Evolutionary conservation across 2,888 invertebrate genomes (phyloP), one percentile per base, ranked within the genome.

Genomic region (Drosophila conformis): DNA sequence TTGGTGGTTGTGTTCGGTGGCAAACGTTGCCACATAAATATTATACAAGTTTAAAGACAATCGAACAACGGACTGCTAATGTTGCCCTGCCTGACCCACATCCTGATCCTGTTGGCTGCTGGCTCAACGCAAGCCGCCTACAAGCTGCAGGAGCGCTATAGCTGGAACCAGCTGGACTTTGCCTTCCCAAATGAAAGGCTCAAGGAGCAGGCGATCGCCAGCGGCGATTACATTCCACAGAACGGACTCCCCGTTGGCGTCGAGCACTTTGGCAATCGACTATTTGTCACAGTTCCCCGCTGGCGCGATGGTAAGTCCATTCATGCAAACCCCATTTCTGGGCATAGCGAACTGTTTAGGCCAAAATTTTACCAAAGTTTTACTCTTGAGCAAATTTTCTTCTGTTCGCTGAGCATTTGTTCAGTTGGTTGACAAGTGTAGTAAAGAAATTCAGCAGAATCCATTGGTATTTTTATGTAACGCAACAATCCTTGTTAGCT

Each of bases 181-280:
- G 95, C 95, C 46, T 97, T 95, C 92, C 96, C 96, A 1, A 95
- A 95, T 76, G 93, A 94, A 27, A 93, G 93, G 58, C 93, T 94
- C 11, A 95, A 95, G 85, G 94, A 95, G 77, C 94, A 95, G 73
- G 96, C 96, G 0, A 92, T 97, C 11, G 91, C 94, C 46, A 94
- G 94, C 0, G 96, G 96, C 7, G 95, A 95, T 54, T 95, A 95
- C 78, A 94, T 96, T 13, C 97, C 96, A 0, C 96, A 96, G 90
- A 97, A 97, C 90, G 96, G 95, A 60, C 93, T 97, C 2, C 97
- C 97, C 0, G 97, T 97, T 1, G 97, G 97, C 27, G 95, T 97
- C 35, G 97, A 97, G 92, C 94, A 97, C 69, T 97, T 96, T 95
- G 94, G 94, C 73, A 95, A 97, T 90, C 97, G 96, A 82, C 94